These are phyloP conservation scores for Cynoglossus semilaevis DNA, from an alignment of 2,113 vertebrate species.

Conservation along the genomic window DNA sequence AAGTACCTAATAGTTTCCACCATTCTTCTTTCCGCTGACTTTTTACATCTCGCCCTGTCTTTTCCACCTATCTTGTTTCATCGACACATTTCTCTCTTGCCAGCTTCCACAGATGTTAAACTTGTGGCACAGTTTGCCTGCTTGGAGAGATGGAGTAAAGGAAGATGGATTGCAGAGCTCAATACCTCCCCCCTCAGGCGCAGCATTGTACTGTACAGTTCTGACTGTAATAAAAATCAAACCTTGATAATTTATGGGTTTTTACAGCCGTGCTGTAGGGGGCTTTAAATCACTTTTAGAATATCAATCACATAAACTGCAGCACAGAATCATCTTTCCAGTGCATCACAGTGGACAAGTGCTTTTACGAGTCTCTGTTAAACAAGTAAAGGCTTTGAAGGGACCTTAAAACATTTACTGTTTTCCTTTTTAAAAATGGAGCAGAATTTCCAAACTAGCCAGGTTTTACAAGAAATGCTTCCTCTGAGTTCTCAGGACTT, in stretches of 20 bases:
- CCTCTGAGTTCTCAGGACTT: too few species aligned
- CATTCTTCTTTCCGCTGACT: not conserved
- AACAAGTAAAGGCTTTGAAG: constrained; percentile 32
- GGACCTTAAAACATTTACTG: constrained; percentile 22
- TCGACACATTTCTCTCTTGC: constrained; percentile 24
- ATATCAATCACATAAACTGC: constrained; percentile 46
- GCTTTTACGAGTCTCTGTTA: constrained; percentile 32
- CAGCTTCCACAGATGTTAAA: constrained; percentile 68
- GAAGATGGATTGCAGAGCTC: constrained; percentile 48
- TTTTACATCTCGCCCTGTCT: constrained; percentile 2
- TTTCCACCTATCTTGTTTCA: constrained; percentile 1
- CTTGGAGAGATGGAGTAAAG: constrained; percentile 38
- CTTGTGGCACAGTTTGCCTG: constrained; percentile 67
- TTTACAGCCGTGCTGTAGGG: constrained; percentile 51
- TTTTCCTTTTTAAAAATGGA: constrained; percentile 13
- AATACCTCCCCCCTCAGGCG: constrained; percentile 63
- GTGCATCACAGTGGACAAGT: constrained; percentile 18
- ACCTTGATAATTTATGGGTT: constrained; percentile 62
- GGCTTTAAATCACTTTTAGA: constrained; percentile 58
- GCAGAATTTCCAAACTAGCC: not conserved
- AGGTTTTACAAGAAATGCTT: not conserved
- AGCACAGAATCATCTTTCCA: constrained; percentile 37
- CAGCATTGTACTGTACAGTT: constrained; percentile 24
- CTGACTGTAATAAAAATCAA: constrained; percentile 56
- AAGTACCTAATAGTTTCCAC: not conserved